Evolutionary conservation across 2,113 vertebrate genomes (phyloP), one percentile per base, ranked within the genome.

Genomic region (Thunnus thynnus): DNA sequence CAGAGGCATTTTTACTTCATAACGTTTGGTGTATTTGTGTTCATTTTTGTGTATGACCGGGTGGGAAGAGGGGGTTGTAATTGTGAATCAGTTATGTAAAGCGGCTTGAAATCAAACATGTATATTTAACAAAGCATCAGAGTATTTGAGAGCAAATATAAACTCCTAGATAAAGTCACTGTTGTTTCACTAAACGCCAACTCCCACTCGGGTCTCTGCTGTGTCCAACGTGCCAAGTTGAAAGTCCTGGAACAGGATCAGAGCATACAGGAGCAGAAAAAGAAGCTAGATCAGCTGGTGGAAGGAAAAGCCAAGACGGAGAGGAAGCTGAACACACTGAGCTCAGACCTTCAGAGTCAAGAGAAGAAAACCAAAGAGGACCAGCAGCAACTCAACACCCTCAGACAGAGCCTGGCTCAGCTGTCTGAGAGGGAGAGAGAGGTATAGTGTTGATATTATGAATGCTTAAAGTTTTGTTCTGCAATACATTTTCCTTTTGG

Each of bases 171-270:
- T 58, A 61, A 73, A 83, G 41, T 69, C 2, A 47, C 3, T 74
- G 16, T 50, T 66, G 25, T 75, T 82, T 78, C 3, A 58, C 56
- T 61, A 11, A 82, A 74, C 60, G 25, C 67, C 72, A 41, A 41
- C 36, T 9, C 9, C 36, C 36, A 1, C 36, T 41, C 36, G 36
- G 36, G 36, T 41, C 36, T 41, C 36, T 41, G 36, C 36, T 93
- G 69, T 94, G 86, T 90, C 75, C 89, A 81, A 76, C 82, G 66
- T 87, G 83, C 84, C 69, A 93, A 98, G 97, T 93, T 97, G 71
- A 96, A 95, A 94, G 96, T 93, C 54, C 80, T 93, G 93, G 96
- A 98, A 69, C 97, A 98, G 93, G 94, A 84, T 80, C 95, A 94
- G 94, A 92, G 79, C 65, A 93, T 97, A 78, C 96, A 96, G 83